Percentiles rank a stretch among this genome's conserved stretches.
Evolutionary conservation across 1,140 invertebrate genomes (phyloP).

Genomic region (honey bee (Apis mellifera)): DNA sequence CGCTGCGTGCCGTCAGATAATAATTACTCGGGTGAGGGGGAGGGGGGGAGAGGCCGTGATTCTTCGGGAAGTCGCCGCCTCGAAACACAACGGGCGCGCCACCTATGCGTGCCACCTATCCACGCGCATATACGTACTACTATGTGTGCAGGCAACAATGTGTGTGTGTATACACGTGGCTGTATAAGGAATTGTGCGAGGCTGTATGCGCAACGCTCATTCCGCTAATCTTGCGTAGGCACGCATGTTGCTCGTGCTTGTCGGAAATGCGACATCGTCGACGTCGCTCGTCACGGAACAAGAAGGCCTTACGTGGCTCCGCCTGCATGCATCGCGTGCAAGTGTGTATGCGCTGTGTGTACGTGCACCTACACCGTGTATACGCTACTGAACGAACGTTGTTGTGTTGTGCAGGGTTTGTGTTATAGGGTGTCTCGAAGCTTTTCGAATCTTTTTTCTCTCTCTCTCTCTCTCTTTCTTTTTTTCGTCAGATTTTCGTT

Average conservation of each 20-base stretch:
- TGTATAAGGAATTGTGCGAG: background rate
- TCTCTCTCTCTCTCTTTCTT: too few relatives aligned
- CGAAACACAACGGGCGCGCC: background rate
- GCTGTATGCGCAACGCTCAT: conserved; percentile 41
- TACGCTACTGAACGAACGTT: background rate
- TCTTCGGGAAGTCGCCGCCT: conserved; percentile 36
- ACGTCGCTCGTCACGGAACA: conserved; percentile 65
- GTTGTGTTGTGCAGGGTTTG: too few relatives aligned
- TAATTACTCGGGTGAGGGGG: conserved; percentile 33
- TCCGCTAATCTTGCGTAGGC: conserved; percentile 67
- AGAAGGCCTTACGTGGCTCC: conserved; percentile 63
- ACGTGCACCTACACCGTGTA: conserved; percentile 5
- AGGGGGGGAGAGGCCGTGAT: conserved; percentile 30
- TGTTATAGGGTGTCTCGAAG: too few relatives aligned
- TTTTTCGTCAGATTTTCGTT: too few relatives aligned
- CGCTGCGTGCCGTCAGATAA: conserved; percentile 35
- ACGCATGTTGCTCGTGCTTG: conserved; percentile 65
- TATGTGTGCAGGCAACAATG: background rate
- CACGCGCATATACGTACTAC: too few relatives aligned
- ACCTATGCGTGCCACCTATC: too few relatives aligned
- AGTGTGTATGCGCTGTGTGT: background rate
- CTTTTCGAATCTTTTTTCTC: too few relatives aligned
- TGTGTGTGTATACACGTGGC: background rate
- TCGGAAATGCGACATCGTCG: conserved; percentile 66
- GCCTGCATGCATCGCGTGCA: conserved; percentile 30